Evolutionary conservation across 2,888 invertebrate species (phyloP).

Genomic region (Idaea dimidiata): DNA sequence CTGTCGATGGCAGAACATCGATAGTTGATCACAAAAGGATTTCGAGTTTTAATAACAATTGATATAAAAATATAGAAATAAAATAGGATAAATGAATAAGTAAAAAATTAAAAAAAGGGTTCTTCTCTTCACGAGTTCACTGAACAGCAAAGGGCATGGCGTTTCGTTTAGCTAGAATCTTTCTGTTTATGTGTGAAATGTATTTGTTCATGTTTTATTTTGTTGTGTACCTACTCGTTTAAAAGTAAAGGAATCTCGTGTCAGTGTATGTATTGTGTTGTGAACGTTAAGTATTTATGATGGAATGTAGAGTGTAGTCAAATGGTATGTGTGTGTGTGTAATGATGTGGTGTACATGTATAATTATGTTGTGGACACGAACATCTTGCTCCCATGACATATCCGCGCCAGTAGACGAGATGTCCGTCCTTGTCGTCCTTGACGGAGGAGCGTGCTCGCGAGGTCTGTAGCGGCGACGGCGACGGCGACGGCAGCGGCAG

Average conservation of each 20-base stretch:
- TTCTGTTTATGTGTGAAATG: constrained; percentile 22
- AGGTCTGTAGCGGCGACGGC: constrained; percentile 82
- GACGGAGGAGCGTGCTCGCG: constrained; percentile 92
- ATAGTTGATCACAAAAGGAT: not conserved
- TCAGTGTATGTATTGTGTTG: not conserved
- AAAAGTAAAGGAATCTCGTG: not conserved
- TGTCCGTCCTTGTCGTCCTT: constrained; percentile 99
- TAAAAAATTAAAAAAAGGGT: constrained; percentile 33
- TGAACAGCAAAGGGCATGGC: constrained; percentile 41
- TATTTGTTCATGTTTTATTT: constrained; percentile 12
- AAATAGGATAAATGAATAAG: constrained; percentile 27
- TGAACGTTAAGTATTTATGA: constrained; percentile 5
- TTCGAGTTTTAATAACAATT: constrained; percentile 8
- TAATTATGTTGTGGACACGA: constrained; percentile 89
- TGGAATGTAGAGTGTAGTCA: constrained; percentile 17
- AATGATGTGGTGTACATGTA: constrained; percentile 35
- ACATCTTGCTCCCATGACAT: constrained; percentile 99
- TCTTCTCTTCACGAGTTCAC: constrained; percentile 49
- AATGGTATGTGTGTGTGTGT: constrained; percentile 22
- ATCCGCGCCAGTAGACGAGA: constrained; percentile 99
- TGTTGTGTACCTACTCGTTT: constrained; percentile 15
- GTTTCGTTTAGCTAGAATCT: constrained; percentile 24
- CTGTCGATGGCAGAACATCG: constrained; percentile 24
- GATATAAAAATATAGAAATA: constrained; percentile 36
- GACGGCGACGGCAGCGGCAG: constrained; percentile 30